Conservation (phyloP, 2,113 vertebrate genomes). For the Pterophyllum scalare region DNA sequence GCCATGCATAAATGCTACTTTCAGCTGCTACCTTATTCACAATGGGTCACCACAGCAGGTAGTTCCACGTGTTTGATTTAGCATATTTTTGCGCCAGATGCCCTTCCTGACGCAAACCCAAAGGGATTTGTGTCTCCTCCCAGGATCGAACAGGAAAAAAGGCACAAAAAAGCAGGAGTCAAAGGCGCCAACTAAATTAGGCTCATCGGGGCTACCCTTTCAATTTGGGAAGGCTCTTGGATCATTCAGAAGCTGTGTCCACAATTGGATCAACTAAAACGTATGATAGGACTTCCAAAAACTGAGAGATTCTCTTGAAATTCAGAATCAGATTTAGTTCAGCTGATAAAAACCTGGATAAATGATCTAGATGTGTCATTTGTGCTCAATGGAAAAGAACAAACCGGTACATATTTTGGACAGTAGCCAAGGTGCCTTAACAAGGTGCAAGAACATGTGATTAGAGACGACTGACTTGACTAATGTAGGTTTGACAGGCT, state of each 20-base stretch:
- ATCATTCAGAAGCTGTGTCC: not conserved
- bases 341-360: not conserved
- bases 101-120: no score
- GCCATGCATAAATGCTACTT: no score
- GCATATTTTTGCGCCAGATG: no score
- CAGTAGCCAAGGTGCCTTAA: not conserved
- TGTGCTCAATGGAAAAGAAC: not conserved
- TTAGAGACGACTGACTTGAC: not conserved
- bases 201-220: not conserved
- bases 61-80: no score
- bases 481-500: not conserved
- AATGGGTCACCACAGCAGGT: no score
- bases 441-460: not conserved
- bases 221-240: not conserved
- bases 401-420: no score
- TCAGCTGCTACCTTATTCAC: no score
- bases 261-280: not conserved
- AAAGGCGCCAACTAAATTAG: not conserved
- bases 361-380: not conserved
- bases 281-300: not conserved
- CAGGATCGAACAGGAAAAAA: no score
- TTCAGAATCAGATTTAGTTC: not conserved
- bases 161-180: no score
- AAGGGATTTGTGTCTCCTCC: no score
- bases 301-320: not conserved